Base-by-base conservation (phyloP, 1,140 invertebrate genomes). In the Cydia pomonella region DNA sequence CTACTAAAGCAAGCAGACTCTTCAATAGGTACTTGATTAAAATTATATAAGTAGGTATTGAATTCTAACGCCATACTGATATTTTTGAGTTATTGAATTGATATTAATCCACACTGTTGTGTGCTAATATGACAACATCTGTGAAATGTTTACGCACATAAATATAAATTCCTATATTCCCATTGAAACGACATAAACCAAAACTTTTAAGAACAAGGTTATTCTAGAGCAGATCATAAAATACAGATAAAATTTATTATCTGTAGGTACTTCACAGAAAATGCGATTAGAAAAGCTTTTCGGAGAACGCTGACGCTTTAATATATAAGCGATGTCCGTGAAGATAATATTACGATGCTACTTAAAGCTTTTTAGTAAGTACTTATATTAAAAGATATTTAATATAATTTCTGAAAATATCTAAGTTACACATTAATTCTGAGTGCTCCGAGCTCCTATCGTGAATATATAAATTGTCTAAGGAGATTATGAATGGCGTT, bases 171-270 rank as follows among this genome's bases (percentile, higher is more conserved):
- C n/a, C n/a, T n/a, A 50, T n/a, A 16, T 50, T 18, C 47, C 47
- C 47, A 50, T 50, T 50, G 47, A 50, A 50, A 50, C 47, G 47
- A 50, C 47, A 50, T 50, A 50, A 50, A 50, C 47, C 47, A 50
- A 47, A 50, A 50, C 47, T 50, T 50, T 50, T 50, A 18, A 50
- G 47, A 50, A 50, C 47, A 50, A 50, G 47, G 47, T 50, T 50
- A 50, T 18, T 50, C 47, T 4, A 18, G n/a, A 50, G n/a, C n/a
- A n/a, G 47, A 18, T 4, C n/a, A 50, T 50, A 50, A 50, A 50
- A 50, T 50, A 50, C 16, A 50, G 2, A 50, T 50, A 50, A 50
- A 50, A n/a, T 50, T 16, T 50, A 44, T 44, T 44, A 50, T 50
- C 47, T 50, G 16, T 47, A 16, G 1, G 3, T 47, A 50, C 47